Base-by-base conservation (phyloP, 2,797 vertebrate genomes). In the Lutjanus campechanus region DNA sequence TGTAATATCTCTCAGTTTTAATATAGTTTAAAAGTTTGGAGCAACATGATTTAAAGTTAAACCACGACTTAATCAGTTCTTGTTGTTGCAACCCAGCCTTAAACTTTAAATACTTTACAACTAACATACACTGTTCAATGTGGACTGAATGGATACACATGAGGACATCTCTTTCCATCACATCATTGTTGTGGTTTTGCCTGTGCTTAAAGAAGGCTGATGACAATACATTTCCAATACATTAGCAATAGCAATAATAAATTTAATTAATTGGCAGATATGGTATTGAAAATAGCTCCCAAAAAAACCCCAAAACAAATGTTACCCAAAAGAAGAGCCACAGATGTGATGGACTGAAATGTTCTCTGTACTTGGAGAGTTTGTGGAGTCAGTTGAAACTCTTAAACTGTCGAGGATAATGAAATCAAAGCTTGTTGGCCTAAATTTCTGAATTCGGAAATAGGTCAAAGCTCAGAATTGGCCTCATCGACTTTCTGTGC, bases 401-500 rank as follows among this genome's bases (percentile, higher is more conserved):
- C 53, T 49, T 49, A 8, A 80, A 54, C 43, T 78, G 17, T 69
- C 4, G 19, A 62, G 12, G 60, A 75, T 62, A 82, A 69, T 71
- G 40, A 80, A 90, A 81, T 79, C 60, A 75, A 64, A 77, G 76
- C 46, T 67, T 67, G 22, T 55, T 82, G 67, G 75, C 71, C 69
- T 47, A 85, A 76, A 87, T 85, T 44, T 75, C 51, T 58, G 40
- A 76, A 68, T 80, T 83, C 83, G 29, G 43, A 91, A 88, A 86
- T 76, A 62, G 78, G 74, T 84, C 65, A 86, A 83, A 82, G 73
- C 68, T 77, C 29, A 87, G n/a, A 60, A 68, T 53, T 77, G 51
- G 78, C 70, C 51, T 80, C 44, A 79, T 87, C 63, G 83, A 40
- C 47, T 70, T 77, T 70, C 3, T 51, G 11, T 46, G 0, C 67